Conservation (phyloP, 2,113 vertebrate genomes). For the Cryptomyrus ogoouensis region DNA sequence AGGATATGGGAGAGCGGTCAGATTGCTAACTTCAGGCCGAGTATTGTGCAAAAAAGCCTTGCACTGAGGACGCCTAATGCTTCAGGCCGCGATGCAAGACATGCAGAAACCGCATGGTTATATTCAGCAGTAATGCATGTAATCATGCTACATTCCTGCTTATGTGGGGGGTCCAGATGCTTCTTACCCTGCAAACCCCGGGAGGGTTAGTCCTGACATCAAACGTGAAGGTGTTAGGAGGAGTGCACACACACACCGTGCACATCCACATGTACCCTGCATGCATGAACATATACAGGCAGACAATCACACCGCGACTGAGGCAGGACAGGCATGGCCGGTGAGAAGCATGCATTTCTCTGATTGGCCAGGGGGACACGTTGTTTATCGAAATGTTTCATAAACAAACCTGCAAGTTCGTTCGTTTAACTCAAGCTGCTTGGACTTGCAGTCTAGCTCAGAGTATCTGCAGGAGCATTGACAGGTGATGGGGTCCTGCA, state of each 20-base stretch:
- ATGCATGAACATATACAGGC: background rate
- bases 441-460: constrained; percentile 90
- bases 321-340: constrained; percentile 45
- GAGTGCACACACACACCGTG: background rate
- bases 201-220: background rate
- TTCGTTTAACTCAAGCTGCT: constrained; percentile 97
- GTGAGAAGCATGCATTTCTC: constrained; percentile 56
- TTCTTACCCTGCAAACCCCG: background rate
- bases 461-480: constrained; percentile 98
- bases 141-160: background rate
- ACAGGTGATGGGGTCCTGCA: constrained; percentile 93
- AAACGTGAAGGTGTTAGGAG: background rate
- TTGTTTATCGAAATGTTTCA: constrained; percentile 52
- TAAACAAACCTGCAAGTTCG: constrained; percentile 97
- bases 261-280: background rate
- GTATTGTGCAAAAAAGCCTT: background rate
- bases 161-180: background rate
- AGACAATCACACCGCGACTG: background rate
- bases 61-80: background rate
- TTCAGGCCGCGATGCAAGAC: background rate
- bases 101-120: background rate
- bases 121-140: background rate
- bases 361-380: constrained; percentile 10
- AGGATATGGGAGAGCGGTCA: background rate
- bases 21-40: background rate